Conservation (phyloP, 2,797 vertebrate genomes). For the Rhabdomys pumilio region DNA sequence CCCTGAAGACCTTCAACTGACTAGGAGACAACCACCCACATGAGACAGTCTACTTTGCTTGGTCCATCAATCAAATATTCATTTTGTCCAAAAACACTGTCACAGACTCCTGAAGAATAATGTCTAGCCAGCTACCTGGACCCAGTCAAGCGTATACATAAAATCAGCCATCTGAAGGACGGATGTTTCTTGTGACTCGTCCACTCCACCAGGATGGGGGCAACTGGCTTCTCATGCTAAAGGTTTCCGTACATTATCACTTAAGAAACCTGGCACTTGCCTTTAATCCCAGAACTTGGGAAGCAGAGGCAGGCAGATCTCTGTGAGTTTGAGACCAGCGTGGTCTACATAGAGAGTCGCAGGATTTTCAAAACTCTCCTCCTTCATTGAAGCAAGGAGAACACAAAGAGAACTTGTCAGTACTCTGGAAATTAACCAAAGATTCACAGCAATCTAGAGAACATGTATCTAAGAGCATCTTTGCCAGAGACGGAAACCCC, state of each 20-base stretch:
- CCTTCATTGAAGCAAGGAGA: neutral
- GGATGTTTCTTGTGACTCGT: neutral
- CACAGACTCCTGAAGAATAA: neutral
- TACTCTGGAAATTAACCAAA: neutral
- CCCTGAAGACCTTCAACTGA: neutral
- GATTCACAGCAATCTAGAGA: neutral
- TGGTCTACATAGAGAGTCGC: neutral
- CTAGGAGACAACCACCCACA: neutral
- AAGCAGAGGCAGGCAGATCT: neutral
- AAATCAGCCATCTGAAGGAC: neutral
- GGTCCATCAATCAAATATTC: neutral
- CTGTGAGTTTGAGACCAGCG: neutral
- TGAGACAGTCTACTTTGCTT: neutral
- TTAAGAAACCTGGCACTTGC: neutral
- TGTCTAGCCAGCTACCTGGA: neutral
- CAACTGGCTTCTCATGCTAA: neutral
- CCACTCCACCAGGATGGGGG: neutral
- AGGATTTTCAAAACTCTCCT: neutral
- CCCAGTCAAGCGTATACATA: neutral
- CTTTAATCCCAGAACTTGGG: neutral
- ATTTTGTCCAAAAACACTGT: neutral
- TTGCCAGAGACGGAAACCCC: neutral
- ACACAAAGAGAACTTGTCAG: neutral
- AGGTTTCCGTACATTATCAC: neutral
- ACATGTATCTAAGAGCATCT: neutral